Evolutionary conservation across 1,140 invertebrate species (phyloP).

Genomic region (Frieseomelitta varia): DNA sequence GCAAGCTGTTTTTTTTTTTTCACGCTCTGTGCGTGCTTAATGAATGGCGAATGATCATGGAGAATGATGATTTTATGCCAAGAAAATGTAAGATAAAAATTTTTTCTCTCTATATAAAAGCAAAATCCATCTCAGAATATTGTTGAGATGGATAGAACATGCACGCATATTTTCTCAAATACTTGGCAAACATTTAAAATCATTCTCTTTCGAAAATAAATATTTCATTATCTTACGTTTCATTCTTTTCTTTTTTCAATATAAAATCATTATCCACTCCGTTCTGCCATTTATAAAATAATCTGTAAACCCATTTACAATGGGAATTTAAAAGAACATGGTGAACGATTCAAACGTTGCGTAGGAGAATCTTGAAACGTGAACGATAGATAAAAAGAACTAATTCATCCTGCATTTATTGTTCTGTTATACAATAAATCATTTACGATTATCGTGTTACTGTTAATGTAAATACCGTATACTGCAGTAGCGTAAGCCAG

Average conservation of each 20-base stretch:
- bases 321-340: constrained; percentile 14
- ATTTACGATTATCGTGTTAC: constrained; percentile 66
- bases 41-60: too few species aligned
- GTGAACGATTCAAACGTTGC: constrained; percentile 23
- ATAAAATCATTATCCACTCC: neutral
- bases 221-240: neutral
- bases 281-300: neutral
- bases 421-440: constrained; percentile 67
- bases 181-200: neutral
- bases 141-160: neutral
- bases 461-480: constrained; percentile 69
- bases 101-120: neutral
- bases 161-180: neutral
- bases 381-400: constrained; percentile 24
- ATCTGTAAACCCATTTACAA: neutral
- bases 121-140: neutral
- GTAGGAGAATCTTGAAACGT: constrained; percentile 19
- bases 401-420: constrained; percentile 48
- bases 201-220: neutral
- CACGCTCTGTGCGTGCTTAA: too few species aligned
- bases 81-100: neutral
- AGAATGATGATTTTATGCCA: neutral
- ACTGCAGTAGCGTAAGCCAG: constrained; percentile 44
- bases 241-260: neutral
- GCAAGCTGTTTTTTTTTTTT: neutral